Evolutionary conservation across 1,140 invertebrate species (phyloP).

Genomic region (Cardiocondyla obscurior): DNA sequence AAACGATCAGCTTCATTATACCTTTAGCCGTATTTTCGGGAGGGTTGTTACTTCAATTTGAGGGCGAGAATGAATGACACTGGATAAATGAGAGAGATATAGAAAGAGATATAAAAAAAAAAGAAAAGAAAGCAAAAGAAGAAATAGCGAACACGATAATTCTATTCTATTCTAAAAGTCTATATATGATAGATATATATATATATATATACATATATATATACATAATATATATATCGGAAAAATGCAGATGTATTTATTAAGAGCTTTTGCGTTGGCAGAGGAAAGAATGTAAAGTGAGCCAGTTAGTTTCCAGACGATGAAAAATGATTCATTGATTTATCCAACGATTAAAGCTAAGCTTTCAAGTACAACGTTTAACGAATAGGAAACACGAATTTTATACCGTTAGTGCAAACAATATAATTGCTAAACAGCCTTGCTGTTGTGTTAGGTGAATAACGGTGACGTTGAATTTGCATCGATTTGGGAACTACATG

Average conservation of each 20-base stretch:
- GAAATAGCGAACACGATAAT: conserved; percentile 31
- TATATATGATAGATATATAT: conserved; percentile 21
- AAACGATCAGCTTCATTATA: conserved; percentile 21
- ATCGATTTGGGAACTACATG: background rate
- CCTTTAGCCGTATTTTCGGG: conserved; percentile 38
- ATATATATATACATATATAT: no score
- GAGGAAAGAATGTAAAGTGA: conserved; percentile 10
- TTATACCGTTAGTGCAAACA: background rate
- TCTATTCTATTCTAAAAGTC: conserved; percentile 31
- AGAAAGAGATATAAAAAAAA: conserved; percentile 41
- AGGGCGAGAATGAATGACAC: conserved; percentile 22
- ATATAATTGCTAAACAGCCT: background rate
- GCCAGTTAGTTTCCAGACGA: background rate
- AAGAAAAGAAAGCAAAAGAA: conserved; percentile 9
- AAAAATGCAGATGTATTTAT: conserved; percentile 21
- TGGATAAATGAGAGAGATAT: conserved; percentile 8
- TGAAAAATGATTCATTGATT: background rate
- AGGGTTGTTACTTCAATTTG: conserved; percentile 35
- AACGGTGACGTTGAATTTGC: background rate
- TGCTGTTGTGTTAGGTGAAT: background rate
- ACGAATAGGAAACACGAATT: background rate
- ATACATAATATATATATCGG: background rate
- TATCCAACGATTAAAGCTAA: background rate
- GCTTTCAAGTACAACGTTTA: background rate
- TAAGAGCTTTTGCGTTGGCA: conserved; percentile 7